Evolutionary conservation across 2,888 invertebrate species (phyloP), one percentile per base, ranked within the genome.

Genomic region (Ormyrus nitidulus): DNA sequence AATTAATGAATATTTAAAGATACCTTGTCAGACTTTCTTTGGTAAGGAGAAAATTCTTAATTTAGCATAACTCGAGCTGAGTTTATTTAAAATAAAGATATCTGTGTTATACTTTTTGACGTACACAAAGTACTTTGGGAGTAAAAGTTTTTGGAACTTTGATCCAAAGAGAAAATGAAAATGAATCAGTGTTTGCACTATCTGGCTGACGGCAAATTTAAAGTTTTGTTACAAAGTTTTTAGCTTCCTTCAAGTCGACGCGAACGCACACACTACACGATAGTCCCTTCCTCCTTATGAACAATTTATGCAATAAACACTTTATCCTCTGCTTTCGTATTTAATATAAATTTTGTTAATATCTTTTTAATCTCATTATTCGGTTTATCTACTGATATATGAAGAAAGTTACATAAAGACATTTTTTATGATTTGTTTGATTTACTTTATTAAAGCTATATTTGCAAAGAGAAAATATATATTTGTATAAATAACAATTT

Each of bases 211-310:
- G 72, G 51, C 62, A 69, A 72, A 68, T 80, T 46, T 72, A 76
- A 74, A 76, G 61, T 77, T 77, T 69, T 9, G 68, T 46, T 46
- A 72, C 62, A 68, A 62, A 80, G 68, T 51, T 73, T 65, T 53
- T 10, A 48, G 8, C 65, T 77, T 8, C 54, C 34, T 61, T 64
- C 19, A 61, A 77, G 62, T 70, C 80, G 77, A 77, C 70, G 77
- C 80, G 80, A 81, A 81, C 80, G 80, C 54, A 59, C 66, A 68
- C 51, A 13, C 44, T 77, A 76, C 54, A 54, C 58, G 58, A 51
- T 66, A 74, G 10, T 59, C 6, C 9, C 51, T 66, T 56, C 46
- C 19, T 58, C 9, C n/a, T 46, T 46, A 59, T 44, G 54, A 64
- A 79, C 56, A 61, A 62, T 70, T 46, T 56, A 56, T 44, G n/a